A percentile compares a stretch with the other conserved stretches of the same genome.
These are phyloP conservation scores for Pipistrellus kuhlii DNA, from an alignment of 2,797 vertebrate genomes.

Conservation along the genomic window DNA sequence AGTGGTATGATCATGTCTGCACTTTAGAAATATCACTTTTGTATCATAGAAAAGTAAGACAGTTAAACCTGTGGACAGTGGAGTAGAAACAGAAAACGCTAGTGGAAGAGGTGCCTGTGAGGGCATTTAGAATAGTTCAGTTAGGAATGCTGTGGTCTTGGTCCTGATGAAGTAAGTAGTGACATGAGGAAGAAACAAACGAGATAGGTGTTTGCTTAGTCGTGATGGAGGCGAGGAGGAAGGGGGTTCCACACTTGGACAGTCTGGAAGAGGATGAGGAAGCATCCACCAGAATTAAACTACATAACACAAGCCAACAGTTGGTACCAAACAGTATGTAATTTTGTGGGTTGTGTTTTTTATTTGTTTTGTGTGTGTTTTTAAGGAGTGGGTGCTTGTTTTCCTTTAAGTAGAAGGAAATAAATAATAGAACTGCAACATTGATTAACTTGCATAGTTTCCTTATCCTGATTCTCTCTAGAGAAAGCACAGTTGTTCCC, in stretches of 20 bases:
- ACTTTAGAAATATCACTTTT: conserved; percentile 4
- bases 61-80: background rate
- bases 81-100: background rate
- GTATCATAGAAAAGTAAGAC: background rate
- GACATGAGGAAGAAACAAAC: background rate
- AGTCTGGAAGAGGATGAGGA: background rate
- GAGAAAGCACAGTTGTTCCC: background rate
- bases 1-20: background rate
- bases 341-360: background rate
- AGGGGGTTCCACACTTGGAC: background rate
- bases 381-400: background rate
- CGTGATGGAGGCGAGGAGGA: background rate
- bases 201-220: background rate
- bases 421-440: background rate
- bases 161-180: background rate
- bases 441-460: background rate
- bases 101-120: background rate
- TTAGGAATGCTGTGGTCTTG: background rate
- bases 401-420: conserved; percentile 25
- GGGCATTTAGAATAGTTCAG: background rate
- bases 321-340: background rate
- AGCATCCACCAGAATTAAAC: background rate
- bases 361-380: background rate
- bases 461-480: background rate
- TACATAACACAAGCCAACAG: background rate